A percentile compares a stretch with the other conserved stretches of the same genome.
These are phyloP conservation scores for Dendrophyllia cribrosa DNA, from an alignment of 64 coral and sea anemone genomes.

Conservation along the genomic window DNA sequence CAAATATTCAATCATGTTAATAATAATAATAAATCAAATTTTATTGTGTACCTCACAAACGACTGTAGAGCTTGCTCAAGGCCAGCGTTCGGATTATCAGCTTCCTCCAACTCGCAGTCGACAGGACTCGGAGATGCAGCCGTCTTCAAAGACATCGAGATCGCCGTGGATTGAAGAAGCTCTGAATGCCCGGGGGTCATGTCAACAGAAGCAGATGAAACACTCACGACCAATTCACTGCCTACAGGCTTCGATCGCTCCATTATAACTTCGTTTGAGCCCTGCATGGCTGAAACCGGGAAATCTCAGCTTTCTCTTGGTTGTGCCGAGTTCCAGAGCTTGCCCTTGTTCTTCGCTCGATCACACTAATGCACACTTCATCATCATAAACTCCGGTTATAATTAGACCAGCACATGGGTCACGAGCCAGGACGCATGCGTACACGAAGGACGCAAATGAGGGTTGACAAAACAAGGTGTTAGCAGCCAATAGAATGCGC, in stretches of 20 bases:
- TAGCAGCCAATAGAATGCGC: conserved; percentile 20
- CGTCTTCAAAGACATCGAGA: conserved; percentile 31
- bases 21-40: background rate
- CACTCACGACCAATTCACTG: background rate
- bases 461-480: conserved; percentile 52
- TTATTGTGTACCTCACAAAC: conserved; percentile 53
- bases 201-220: conserved; percentile 23
- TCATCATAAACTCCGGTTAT: background rate
- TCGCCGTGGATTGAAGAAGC: conserved; percentile 39
- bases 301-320: background rate
- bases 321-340: background rate
- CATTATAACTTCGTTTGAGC: conserved; percentile 11
- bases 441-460: background rate
- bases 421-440: background rate
- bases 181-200: conserved; percentile 19
- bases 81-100: conserved; percentile 53
- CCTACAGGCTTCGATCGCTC: conserved; percentile 37
- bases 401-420: conserved; percentile 25
- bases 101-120: conserved; percentile 51
- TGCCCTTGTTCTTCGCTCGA: background rate
- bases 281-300: conserved; percentile 20
- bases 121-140: conserved; percentile 23
- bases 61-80: conserved; percentile 62
- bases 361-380: background rate
- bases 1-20: background rate